Percentiles rank a stretch among this genome's conserved stretches.
Conservation (phyloP, 2,888 invertebrate genomes). For the Cybosia mesomella region DNA sequence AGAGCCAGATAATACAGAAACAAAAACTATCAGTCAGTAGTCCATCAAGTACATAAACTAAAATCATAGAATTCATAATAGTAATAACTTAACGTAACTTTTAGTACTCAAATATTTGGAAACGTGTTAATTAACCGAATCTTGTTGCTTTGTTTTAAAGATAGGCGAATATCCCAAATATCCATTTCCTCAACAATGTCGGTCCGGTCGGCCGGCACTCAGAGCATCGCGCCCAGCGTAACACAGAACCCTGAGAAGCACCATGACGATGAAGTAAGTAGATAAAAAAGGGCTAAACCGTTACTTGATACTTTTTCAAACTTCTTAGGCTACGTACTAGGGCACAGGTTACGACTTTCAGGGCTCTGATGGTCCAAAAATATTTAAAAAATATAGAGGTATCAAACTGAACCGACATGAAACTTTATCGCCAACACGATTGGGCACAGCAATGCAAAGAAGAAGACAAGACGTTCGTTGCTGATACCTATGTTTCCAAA, state of each 20-base stretch:
- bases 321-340: no score
- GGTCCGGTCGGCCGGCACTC: constrained; percentile 66
- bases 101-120: no score
- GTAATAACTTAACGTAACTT: neutral
- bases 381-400: no score
- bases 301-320: neutral
- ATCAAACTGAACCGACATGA: no score
- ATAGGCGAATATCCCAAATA: constrained; percentile 67
- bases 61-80: neutral
- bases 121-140: neutral
- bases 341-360: no score
- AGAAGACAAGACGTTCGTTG: no score
- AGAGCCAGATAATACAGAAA: constrained; percentile 58
- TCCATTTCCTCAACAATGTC: constrained; percentile 73
- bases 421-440: no score
- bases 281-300: neutral
- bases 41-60: neutral
- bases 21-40: neutral
- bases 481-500: no score
- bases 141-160: neutral
- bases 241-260: constrained; percentile 66
- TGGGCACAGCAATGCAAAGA: no score
- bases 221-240: constrained; percentile 67
- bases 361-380: no score
- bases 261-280: constrained; percentile 72